Evolutionary conservation across 2,888 invertebrate genomes (phyloP), one percentile per base, ranked within the genome.

Genomic region (Erpobdella octoculata): DNA sequence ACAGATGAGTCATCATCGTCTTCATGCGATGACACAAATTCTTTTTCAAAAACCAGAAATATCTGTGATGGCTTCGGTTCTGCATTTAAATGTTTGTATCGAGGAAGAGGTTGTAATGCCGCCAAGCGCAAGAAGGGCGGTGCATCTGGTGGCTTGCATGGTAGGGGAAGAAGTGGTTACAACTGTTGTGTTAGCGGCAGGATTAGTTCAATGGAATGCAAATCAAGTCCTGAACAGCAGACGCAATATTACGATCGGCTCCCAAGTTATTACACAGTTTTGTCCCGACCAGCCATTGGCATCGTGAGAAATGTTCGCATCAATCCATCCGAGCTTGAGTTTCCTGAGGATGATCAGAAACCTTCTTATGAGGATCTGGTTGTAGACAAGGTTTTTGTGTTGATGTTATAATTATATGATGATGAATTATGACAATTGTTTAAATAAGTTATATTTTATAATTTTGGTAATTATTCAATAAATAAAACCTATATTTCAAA

Each of bases 191-290:
- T n/a, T n/a, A 48, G 12, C 25, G n/a, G 25, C 48, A 48, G 5
- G 9, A 48, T 9, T 48, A 6, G n/a, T 48, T 25, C 3, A 3
- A 18, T 48, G 3, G 48, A 48, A 25, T 61, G 28, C 46, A 35
- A 65, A 21, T 28, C 28, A 3, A 18, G 31, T 9, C 28, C 25
- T 71, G 41, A 38, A 6, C 25, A 28, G n/a, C 28, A 38, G 46
- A 21, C 70, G 18, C n/a, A 58, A 35, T 66, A 48, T 53, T 80
- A 79, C 75, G 80, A 81, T 74, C 80, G 80, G 73, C 73, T 81
- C 67, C 81, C 81, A 5, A 76, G 78, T 6, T 81, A 80, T 70
- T 80, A 75, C 72, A 80, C 81, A 12, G 78, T 78, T 21, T 75
- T 81, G 31, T 78, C 80, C 4, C 76, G 77, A 37, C 78, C 80